Base-by-base conservation (phyloP, 1,140 invertebrate genomes). In the Drosophila bifasciata region DNA sequence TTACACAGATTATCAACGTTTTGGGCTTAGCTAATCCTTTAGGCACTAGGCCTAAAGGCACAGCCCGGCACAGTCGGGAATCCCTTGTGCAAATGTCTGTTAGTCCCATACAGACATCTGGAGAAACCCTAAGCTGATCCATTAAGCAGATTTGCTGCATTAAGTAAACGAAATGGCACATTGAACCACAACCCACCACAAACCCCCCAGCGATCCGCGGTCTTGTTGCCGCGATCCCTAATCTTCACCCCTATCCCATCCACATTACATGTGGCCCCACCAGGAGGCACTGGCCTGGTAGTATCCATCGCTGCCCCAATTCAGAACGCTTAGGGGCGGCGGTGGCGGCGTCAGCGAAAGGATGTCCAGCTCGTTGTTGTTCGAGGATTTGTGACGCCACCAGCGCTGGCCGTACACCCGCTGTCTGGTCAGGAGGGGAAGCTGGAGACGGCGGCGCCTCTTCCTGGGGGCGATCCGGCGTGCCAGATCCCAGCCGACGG, bases 401-500 rank as follows among this genome's bases (percentile, higher is more conserved):
- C 52, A 60, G n/a, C 52, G 69, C 0, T 39, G 60, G n/a, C 32
- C 19, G 28, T 50, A 16, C 36, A 36, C 32, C 32, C 32, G 32
- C 32, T 36, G 11, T 36, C 32, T 36, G 45, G 41, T 59, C 36
- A 9, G 36, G 76, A 74, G 59, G 50, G 67, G 28, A 36, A 62
- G 64, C 32, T 51, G 59, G 51, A 76, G 61, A 62, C 70, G 76
- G 41, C 66, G 74, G 40, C 79, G 83, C 61, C 74, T 69, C 36
- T 55, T 53, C 7, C 67, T 61, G 62, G 74, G 62, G 51, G 79
- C 72, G 55, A 70, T 61, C 25, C 77, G 85, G 16, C 86, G 89
- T 67, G 79, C 86, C 69, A 91, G 53, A 73, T 91, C 89, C 89
- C 89, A 91, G 68, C 89, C 89, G 68, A 91, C 89, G 60, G 89